phyloP scores from a whole-genome alignment of 23 tunicate species.

The Ciona savignyi region DNA sequence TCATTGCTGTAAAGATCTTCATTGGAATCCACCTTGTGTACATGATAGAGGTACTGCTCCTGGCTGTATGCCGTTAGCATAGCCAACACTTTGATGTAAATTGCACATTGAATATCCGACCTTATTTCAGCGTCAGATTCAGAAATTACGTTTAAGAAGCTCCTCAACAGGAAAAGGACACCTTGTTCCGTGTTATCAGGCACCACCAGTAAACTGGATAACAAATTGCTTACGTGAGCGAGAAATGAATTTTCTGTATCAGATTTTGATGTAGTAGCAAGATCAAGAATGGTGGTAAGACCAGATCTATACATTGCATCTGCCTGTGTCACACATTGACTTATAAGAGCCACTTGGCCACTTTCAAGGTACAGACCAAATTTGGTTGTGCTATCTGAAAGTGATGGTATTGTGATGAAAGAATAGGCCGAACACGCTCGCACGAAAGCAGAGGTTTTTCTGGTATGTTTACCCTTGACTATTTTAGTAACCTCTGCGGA shows the following conservation, averaged over 20 bases:
- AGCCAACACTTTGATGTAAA: constrained; percentile 63
- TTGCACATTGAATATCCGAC: constrained; percentile 16
- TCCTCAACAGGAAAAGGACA: constrained; percentile 62
- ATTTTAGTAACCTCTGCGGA: constrained; percentile 45
- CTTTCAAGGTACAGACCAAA: constrained; percentile 56
- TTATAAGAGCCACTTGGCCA: constrained; percentile 79
- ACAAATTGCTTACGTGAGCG: constrained; percentile 27
- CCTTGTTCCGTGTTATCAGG: constrained; percentile 88
- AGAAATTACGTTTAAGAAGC: constrained; percentile 69
- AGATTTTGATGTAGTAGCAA: constrained; percentile 9
- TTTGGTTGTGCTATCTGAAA: constrained; percentile 24
- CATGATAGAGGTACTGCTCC: constrained; percentile 44
- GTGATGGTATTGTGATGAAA: constrained; percentile 83
- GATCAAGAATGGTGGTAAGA: constrained; percentile 47
- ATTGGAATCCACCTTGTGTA: constrained; percentile 61
- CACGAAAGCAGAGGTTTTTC: constrained; percentile 84
- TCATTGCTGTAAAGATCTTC: constrained; percentile 85
- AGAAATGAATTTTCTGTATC: constrained; percentile 16
- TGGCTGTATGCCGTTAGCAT: constrained; percentile 80
- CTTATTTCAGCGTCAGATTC: constrained; percentile 10
- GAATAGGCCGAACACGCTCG: constrained; percentile 79
- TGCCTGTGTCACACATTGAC: constrained; percentile 85
- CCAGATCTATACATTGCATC: constrained; percentile 83
- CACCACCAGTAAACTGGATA: constrained; percentile 63
- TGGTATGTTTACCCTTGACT: constrained; percentile 79